These are phyloP conservation scores for Semotilus atromaculatus DNA, from an alignment of 2,797 vertebrate species.

Conservation along the genomic window DNA sequence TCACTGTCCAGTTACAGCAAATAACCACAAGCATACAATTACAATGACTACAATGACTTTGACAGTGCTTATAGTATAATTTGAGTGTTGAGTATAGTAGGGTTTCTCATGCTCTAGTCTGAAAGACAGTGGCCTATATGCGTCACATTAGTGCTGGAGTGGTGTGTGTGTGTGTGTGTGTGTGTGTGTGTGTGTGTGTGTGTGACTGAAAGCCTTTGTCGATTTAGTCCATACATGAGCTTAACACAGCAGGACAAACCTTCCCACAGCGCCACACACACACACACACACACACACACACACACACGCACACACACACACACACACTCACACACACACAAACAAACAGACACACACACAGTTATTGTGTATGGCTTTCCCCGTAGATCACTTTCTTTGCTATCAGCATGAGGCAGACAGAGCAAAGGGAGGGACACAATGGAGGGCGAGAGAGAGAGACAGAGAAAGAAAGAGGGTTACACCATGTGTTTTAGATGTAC, in stretches of 20 bases:
- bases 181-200: slow-evolving; percentile 18
- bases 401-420: slow-evolving; percentile 53
- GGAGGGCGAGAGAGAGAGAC: background rate
- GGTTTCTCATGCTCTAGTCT: background rate
- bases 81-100: background rate
- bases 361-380: slow-evolving; percentile 22
- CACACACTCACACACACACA: slow-evolving; percentile 13
- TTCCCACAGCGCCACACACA: slow-evolving; percentile 27
- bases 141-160: background rate
- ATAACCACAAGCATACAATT: background rate
- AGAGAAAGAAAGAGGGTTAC: slow-evolving; percentile 16
- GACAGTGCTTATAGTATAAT: background rate
- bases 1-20: background rate
- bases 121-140: slow-evolving; percentile 29
- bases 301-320: slow-evolving; percentile 13
- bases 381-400: slow-evolving; percentile 52
- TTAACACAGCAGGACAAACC: slow-evolving; percentile 39
- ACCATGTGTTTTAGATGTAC: slow-evolving; percentile 12
- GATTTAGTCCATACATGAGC: slow-evolving; percentile 46
- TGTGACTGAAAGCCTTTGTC: slow-evolving; percentile 36
- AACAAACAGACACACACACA: background rate
- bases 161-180: slow-evolving; percentile 19
- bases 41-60: background rate
- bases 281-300: slow-evolving; percentile 13
- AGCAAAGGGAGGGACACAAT: background rate